Conservation (phyloP, 2,113 vertebrate species). For the Tiliqua scincoides region DNA sequence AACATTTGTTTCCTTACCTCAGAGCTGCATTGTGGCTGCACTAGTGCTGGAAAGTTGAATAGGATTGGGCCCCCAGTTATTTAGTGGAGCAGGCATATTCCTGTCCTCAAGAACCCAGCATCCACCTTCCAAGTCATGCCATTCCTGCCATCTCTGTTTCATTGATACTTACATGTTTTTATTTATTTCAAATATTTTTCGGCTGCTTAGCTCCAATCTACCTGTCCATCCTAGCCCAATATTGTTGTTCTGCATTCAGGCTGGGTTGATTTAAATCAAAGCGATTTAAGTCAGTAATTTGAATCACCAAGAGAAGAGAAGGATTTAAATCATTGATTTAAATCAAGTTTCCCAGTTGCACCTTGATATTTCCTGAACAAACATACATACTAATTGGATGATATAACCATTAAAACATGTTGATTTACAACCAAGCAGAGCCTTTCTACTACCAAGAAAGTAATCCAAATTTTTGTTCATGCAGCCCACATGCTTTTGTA, state of each 20-base stretch:
- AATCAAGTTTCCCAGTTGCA: slow-evolving; percentile 28
- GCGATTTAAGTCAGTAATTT: slow-evolving; percentile 30
- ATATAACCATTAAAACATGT: slow-evolving; percentile 35
- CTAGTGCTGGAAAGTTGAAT: too few relatives aligned
- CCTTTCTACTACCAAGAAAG: slow-evolving; percentile 11
- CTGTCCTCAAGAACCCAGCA: background rate
- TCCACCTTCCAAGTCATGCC: background rate
- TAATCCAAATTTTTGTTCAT: slow-evolving; percentile 14
- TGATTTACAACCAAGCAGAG: slow-evolving; percentile 24
- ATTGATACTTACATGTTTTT: too few relatives aligned
- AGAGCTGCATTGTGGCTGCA: too few relatives aligned
- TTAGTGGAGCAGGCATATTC: background rate
- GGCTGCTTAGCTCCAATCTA: background rate
- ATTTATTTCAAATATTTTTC: too few relatives aligned
- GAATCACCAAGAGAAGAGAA: slow-evolving; percentile 28
- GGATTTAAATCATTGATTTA: slow-evolving; percentile 34
- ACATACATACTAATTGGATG: slow-evolving; percentile 36
- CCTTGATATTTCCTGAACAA: slow-evolving; percentile 30
- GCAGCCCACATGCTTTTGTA: slow-evolving; percentile 4
- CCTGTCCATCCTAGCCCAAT: background rate
- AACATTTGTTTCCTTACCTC: too few relatives aligned
- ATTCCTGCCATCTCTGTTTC: background rate
- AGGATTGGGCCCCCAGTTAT: too few relatives aligned
- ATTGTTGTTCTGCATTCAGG: background rate
- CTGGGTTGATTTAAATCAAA: slow-evolving; percentile 2